Percentiles rank a stretch among this genome's conserved stretches.
These are phyloP conservation scores for Oncorhynchus nerka DNA, from an alignment of 2,113 vertebrate species.

Conservation along the genomic window DNA sequence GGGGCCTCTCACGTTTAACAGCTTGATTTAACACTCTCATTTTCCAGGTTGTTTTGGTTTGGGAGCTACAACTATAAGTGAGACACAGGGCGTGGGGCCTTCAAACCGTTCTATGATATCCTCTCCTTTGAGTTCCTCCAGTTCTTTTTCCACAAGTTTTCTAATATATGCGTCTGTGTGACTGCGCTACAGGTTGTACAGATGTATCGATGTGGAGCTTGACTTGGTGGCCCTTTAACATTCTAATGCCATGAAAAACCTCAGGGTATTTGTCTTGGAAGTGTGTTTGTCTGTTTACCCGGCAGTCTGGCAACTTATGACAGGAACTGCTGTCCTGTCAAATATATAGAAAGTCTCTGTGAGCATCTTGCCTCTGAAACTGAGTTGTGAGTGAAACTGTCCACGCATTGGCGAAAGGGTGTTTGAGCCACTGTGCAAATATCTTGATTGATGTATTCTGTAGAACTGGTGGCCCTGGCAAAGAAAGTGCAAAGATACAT, in stretches of 20 bases:
- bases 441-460: not conserved
- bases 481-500: not conserved
- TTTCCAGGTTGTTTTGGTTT: not conserved
- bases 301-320: not conserved
- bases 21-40: not conserved
- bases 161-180: not conserved
- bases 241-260: not conserved
- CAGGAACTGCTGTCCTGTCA: not conserved
- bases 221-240: not conserved
- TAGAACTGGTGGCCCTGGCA: not conserved
- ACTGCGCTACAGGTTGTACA: not conserved
- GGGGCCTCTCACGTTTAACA: slow-evolving; percentile 1
- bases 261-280: not conserved
- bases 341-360: not conserved
- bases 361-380: not conserved
- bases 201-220: not conserved
- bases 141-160: not conserved
- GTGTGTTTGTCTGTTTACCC: not conserved
- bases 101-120: not conserved
- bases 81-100: slow-evolving; percentile 3
- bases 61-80: not conserved
- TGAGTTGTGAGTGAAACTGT: not conserved
- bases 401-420: not conserved
- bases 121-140: not conserved
- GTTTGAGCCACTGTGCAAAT: not conserved